Evolutionary conservation across 2,113 vertebrate genomes (phyloP).

Genomic region (Pollachius pollachius): DNA sequence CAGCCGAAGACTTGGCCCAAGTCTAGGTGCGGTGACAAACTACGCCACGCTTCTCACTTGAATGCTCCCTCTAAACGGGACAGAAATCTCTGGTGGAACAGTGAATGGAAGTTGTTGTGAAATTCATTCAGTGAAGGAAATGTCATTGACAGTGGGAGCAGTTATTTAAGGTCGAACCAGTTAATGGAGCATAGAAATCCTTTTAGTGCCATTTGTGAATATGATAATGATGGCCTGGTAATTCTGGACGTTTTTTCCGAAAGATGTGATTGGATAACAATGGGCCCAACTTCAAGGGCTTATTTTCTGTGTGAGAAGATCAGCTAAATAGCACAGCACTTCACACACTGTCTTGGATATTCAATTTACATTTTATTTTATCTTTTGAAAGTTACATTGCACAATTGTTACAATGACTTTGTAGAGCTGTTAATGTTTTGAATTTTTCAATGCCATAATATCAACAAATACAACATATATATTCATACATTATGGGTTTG

Average conservation of each 20-base stretch:
- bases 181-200: conserved; percentile 49
- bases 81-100: conserved; percentile 30
- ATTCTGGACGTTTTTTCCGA: conserved; percentile 27
- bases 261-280: conserved; percentile 48
- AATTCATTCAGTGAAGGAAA: conserved; percentile 51
- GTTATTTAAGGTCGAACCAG: conserved; percentile 34
- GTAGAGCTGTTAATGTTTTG: too few relatives aligned
- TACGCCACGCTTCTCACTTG: conserved; percentile 27
- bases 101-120: conserved; percentile 22
- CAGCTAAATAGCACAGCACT: conserved; percentile 50
- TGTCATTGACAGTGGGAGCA: conserved; percentile 25
- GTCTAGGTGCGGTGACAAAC: conserved; percentile 23
- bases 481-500: too few relatives aligned
- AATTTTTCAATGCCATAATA: too few relatives aligned
- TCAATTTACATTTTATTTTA: neutral
- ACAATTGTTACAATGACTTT: neutral
- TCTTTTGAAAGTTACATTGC: neutral
- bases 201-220: conserved; percentile 42
- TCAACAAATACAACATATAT: neutral
- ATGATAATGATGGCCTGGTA: conserved; percentile 17
- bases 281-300: conserved; percentile 28
- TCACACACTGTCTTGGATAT: conserved; percentile 28
- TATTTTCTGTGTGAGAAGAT: conserved; percentile 33
- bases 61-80: conserved; percentile 33
- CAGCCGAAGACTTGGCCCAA: conserved; percentile 12